Evolutionary conservation across 2,113 vertebrate genomes (phyloP).

Genomic region (Eonycteris spelaea): DNA sequence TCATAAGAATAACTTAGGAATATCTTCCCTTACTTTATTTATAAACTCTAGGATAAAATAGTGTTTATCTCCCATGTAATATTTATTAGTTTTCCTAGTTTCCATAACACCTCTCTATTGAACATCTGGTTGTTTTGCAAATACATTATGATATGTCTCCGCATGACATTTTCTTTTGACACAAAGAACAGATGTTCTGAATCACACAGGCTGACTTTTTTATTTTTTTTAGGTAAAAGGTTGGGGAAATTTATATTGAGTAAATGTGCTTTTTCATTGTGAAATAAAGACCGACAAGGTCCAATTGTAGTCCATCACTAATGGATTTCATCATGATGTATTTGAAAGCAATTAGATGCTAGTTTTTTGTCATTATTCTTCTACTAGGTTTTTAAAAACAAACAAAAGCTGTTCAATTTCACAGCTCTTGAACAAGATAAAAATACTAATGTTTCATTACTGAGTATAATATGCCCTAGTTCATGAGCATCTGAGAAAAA

Average conservation of each 20-base stretch:
- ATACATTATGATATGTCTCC: background rate
- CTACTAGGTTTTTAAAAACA: background rate
- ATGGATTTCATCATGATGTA: background rate
- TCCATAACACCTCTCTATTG: background rate
- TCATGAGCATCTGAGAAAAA: background rate
- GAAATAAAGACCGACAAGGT: background rate
- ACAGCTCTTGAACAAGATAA: background rate
- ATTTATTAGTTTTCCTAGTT: slow-evolving; percentile 9
- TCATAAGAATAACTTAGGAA: background rate
- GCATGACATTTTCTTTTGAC: background rate
- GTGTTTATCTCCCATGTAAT: background rate
- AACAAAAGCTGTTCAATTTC: background rate
- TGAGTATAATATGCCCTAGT: background rate
- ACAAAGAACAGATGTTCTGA: background rate
- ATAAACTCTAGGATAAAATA: background rate
- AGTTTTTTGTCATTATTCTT: background rate
- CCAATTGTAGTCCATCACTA: rapidly evolving
- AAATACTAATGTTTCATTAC: background rate
- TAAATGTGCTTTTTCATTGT: background rate
- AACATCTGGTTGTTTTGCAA: background rate
- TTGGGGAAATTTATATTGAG: background rate
- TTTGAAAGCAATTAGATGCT: background rate
- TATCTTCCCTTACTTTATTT: background rate
- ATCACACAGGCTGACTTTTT: background rate
- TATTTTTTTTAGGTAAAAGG: background rate